A percentile compares a stretch with the other conserved stretches of the same genome.
Conservation (phyloP, 37 sponge, comb jelly and placozoan genomes). For the Tethya wilhelma region DNA sequence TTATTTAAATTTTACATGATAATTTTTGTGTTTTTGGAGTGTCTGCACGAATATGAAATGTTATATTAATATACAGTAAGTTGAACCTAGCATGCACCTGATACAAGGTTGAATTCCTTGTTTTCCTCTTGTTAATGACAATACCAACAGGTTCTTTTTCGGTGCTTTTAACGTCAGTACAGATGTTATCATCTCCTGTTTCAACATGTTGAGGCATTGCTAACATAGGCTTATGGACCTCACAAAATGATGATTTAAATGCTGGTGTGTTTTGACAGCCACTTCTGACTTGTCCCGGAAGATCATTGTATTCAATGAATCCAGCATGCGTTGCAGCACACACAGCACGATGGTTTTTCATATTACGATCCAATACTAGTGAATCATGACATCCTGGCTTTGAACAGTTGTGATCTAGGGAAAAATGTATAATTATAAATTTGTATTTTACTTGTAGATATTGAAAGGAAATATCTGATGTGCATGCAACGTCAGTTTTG, state of each 20-base stretch:
- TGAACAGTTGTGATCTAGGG: conserved; percentile 3
- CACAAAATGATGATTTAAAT: conserved; percentile 15
- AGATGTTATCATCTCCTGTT: too few relatives aligned
- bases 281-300: conserved; percentile 11
- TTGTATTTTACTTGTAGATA: neutral
- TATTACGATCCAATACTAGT: conserved; percentile 28
- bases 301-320: neutral
- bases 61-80: neutral
- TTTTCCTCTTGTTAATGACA: neutral
- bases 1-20: too few relatives aligned
- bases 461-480: neutral
- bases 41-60: neutral
- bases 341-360: conserved; percentile 28
- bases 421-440: neutral
- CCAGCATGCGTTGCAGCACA: conserved; percentile 22
- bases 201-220: neutral
- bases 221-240: conserved; percentile 2
- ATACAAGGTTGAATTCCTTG: conserved; percentile 18
- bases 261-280: conserved; percentile 32
- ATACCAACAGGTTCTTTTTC: conserved; percentile 7
- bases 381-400: neutral
- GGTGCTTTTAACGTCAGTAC: neutral
- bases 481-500: conserved; percentile 2
- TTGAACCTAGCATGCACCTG: conserved; percentile 22
- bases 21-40: too few relatives aligned